Evolutionary conservation across 2,888 invertebrate species (phyloP).

Genomic region (Perizoma affinitatum): DNA sequence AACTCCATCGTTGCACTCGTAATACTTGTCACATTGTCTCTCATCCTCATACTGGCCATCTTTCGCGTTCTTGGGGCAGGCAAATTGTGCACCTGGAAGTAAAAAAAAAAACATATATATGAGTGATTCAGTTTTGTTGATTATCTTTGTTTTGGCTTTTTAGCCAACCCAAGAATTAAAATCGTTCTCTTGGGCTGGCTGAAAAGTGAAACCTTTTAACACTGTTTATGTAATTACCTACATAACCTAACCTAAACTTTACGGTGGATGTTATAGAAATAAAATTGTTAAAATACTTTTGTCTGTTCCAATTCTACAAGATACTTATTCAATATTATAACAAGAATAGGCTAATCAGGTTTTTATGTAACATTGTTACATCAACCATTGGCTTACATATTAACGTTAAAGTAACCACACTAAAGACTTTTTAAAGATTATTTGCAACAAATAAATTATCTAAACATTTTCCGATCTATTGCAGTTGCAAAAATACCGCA

Average conservation of each 20-base stretch:
- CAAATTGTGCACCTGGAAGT: conserved; percentile 84
- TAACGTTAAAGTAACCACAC: conserved; percentile 6
- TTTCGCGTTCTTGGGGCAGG: conserved; percentile 87
- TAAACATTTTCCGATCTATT: too few relatives aligned
- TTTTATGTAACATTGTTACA: conserved; percentile 36
- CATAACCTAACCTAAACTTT: too few relatives aligned
- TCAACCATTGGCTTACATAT: conserved; percentile 24
- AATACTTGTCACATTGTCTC: conserved; percentile 94
- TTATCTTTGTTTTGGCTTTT: too few relatives aligned
- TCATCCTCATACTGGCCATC: conserved; percentile 92
- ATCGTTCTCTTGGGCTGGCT: too few relatives aligned
- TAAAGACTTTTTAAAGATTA: background rate
- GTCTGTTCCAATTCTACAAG: conserved; percentile 1
- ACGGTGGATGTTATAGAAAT: background rate
- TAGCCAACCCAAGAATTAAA: too few relatives aligned
- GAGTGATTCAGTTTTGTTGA: too few relatives aligned
- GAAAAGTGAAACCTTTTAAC: too few relatives aligned
- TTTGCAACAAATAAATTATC: too few relatives aligned
- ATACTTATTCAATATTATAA: conserved; percentile 11
- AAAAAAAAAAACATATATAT: conserved; percentile 14
- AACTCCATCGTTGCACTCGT: conserved; percentile 89
- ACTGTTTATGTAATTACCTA: too few relatives aligned
- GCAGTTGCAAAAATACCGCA: too few relatives aligned
- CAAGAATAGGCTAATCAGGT: conserved; percentile 28
- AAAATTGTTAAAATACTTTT: background rate